Conservation (phyloP, 1,140 invertebrate species). For the Heliconius hermathena region DNA sequence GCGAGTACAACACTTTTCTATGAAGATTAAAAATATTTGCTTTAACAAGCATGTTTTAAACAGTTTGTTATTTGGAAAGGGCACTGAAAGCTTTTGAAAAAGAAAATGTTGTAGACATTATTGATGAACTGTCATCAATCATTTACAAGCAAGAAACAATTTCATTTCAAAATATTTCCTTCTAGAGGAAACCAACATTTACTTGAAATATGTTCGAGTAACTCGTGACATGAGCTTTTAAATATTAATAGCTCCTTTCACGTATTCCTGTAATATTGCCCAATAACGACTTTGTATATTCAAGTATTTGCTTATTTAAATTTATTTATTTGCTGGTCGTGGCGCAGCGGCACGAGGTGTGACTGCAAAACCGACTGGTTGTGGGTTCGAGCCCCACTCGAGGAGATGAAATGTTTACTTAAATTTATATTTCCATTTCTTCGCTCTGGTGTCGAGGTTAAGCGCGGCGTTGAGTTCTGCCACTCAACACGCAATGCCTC, state of each 20-base stretch:
- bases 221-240: not conserved
- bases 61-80: not conserved
- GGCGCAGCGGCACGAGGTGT: too few species aligned
- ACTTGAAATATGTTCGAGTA: not conserved
- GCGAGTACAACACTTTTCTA: not conserved
- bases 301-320: too few species aligned
- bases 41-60: not conserved
- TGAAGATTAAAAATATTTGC: not conserved
- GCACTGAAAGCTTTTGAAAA: not conserved
- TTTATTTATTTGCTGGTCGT: too few species aligned
- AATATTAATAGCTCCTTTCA: not conserved
- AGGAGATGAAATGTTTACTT: too few species aligned
- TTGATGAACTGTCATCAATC: constrained; percentile 11
- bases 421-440: too few species aligned
- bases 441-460: too few species aligned
- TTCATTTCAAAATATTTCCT: not conserved
- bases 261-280: too few species aligned
- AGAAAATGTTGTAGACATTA: not conserved
- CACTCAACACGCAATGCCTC: too few species aligned
- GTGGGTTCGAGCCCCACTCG: too few species aligned
- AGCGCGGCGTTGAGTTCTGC: too few species aligned
- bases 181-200: not conserved
- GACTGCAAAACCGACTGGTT: too few species aligned
- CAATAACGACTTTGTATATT: too few species aligned
- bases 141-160: constrained; percentile 2